These are phyloP conservation scores for Ips nitidus DNA, from an alignment of 1,140 invertebrate genomes.

Conservation along the genomic window DNA sequence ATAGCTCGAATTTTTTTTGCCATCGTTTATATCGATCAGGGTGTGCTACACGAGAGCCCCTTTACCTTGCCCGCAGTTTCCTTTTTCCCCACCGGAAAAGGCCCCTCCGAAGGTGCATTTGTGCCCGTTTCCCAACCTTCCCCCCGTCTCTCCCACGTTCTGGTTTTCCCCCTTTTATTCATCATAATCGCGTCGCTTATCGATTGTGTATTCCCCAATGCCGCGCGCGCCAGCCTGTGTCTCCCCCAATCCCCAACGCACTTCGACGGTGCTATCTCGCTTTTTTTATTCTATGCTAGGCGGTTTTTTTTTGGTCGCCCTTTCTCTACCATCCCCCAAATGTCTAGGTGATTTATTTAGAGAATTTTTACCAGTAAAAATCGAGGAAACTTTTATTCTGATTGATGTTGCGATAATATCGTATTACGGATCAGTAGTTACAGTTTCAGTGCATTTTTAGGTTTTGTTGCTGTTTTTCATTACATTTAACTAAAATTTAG, in stretches of 20 bases:
- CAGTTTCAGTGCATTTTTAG: too few species aligned
- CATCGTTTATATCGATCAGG: constrained; percentile 5
- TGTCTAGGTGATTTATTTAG: constrained; percentile 1
- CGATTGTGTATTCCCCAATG: constrained; percentile 33
- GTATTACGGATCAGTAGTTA: too few species aligned
- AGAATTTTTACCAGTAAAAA: neutral
- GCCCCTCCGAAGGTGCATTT: constrained; percentile 19
- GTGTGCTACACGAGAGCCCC: neutral
- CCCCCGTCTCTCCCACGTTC: constrained; percentile 5
- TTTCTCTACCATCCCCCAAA: neutral
- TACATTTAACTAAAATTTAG: too few species aligned
- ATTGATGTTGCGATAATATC: too few species aligned
- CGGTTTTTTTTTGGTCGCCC: neutral
- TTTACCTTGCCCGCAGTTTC: constrained; percentile 1
- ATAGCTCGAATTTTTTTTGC: constrained; percentile 3
- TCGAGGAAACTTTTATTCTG: too few species aligned
- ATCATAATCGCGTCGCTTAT: constrained; percentile 33
- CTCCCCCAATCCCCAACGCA: constrained; percentile 25
- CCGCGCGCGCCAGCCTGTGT: constrained; percentile 25
- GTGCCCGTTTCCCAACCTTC: neutral
- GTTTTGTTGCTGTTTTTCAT: too few species aligned
- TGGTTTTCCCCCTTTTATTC: constrained; percentile 22
- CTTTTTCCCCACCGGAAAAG: neutral
- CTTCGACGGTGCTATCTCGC: constrained; percentile 7
- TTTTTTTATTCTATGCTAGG: constrained; percentile 12